Base-by-base conservation (phyloP, 2,113 vertebrate species). In the Suncus etruscus region DNA sequence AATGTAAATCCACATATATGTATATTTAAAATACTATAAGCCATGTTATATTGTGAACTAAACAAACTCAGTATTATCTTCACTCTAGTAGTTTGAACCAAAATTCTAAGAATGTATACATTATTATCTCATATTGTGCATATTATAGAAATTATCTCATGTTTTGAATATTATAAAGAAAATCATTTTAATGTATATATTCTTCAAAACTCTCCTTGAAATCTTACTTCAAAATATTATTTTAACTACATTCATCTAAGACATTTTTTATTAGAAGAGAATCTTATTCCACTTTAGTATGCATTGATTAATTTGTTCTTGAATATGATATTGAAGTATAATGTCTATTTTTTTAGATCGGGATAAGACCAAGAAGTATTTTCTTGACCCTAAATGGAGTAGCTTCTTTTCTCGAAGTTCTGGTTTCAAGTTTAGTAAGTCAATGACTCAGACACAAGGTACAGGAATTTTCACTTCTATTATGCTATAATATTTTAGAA, bases 341-440 rank as follows among this genome's bases (percentile, higher is more conserved):
- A 51, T 86, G 80, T 80, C 20, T 91, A 22, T 83, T 81, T 80
- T 92, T 73, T 86, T 89, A 96, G 95, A 15, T 94, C 24, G 14
- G n/a, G 27, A 76, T 39, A 1, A 20, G 1, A 31, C 70, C 4
- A 91, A 8, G 6, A 0, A 10, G 47, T 1, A 92, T 31, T 0
- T 1, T 24, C 14, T 91, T 84, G 91, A 83, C 8, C 1, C 4
- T 1, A 61, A 7, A 50, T 94, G 93, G 50, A 8, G 89, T n/a
- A 82, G 58, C 47, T 96, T 89, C 78, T 24, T 91, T 1, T 0
- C 2, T 16, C n/a, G 86, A 8, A 85, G 74, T 75, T 1, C 73
- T 81, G 89, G 91, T 9, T 96, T 96, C 82, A 39, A 1, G 8
- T 12, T 96, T 68, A 47, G 4, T 29, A 14, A 29, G 61, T 0